Conservation (phyloP, 1,140 invertebrate species). For the Sipha flava region DNA sequence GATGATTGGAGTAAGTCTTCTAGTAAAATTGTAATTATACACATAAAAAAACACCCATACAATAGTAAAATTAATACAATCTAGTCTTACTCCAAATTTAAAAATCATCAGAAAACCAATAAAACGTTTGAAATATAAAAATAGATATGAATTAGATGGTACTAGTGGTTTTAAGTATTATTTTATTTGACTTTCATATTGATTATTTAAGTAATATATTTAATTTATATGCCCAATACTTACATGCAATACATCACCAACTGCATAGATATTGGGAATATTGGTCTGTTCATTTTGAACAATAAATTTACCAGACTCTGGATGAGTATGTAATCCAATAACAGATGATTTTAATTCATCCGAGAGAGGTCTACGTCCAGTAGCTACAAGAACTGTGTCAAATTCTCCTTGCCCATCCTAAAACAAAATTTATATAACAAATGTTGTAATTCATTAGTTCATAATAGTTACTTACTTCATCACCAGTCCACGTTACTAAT, state of each 20-base stretch:
- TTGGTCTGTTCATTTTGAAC: constrained; percentile 71
- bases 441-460: too few relatives aligned
- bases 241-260: constrained; percentile 86
- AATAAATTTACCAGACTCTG: constrained; percentile 58
- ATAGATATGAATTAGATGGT: too few relatives aligned
- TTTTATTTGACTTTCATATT: too few relatives aligned
- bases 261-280: constrained; percentile 78
- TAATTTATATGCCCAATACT: constrained; percentile 39
- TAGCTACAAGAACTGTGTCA: constrained; percentile 78
- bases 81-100: too few relatives aligned
- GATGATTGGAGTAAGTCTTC: too few relatives aligned
- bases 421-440: too few relatives aligned
- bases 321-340: constrained; percentile 54
- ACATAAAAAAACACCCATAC: too few relatives aligned
- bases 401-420: constrained; percentile 45
- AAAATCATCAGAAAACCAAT: too few relatives aligned
- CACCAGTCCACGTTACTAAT: constrained; percentile 58
- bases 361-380: constrained; percentile 65
- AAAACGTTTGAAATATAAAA: too few relatives aligned
- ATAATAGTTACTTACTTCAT: constrained; percentile 51
- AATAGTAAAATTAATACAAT: too few relatives aligned
- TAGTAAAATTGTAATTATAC: too few relatives aligned
- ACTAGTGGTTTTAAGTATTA: too few relatives aligned
- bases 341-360: constrained; percentile 58
- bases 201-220: background rate